Base-by-base conservation (phyloP, 2,113 vertebrate genomes). In the Ceyx cyanopectus region DNA sequence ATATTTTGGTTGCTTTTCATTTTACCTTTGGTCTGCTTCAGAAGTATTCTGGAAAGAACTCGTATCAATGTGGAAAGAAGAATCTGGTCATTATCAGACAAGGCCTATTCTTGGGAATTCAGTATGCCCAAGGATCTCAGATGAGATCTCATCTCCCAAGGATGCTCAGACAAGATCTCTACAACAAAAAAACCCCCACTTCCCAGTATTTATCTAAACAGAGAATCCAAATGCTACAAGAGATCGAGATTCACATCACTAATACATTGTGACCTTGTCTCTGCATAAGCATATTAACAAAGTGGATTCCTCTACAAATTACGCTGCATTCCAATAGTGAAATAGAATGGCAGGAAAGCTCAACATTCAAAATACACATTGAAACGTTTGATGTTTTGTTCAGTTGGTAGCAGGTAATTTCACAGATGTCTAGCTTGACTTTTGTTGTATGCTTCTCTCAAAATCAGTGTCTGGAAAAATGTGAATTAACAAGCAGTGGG, bases 401-500 rank as follows among this genome's bases (percentile, higher is more conserved):
- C 79, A 41, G 0, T 61, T 20, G 10, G 24, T 32, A 60, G n/a
- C 5, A 69, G 30, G 18, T 10, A 67, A 91, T 92, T 86, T 78
- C 73, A 88, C 26, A 83, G 78, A 65, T 41, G 9, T 80, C 69
- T 66, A 63, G 17, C 7, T 87, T 77, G 81, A 50, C 50, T 89
- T 87, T 92, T 89, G 22, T 87, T 69, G 15, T 30, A 21, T 2
- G 14, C 41, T 87, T 80, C 61, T 91, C 72, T 87, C 73, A 68
- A 78, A 92, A 85, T 85, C 75, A 53, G 81, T 75, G 65, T 65
- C 89, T 72, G 91, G 76, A 91, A 95, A 94, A 93, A 90, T 13
- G 75, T 73, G 91, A 90, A 93, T 91, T 89, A 95, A 87, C 81
- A 93, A 92, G 89, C 94, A 63, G 81, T 67, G 76, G 60, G 63